Evolutionary conservation across 2,113 vertebrate species (phyloP).

Genomic region (Orientallactaga bullata): DNA sequence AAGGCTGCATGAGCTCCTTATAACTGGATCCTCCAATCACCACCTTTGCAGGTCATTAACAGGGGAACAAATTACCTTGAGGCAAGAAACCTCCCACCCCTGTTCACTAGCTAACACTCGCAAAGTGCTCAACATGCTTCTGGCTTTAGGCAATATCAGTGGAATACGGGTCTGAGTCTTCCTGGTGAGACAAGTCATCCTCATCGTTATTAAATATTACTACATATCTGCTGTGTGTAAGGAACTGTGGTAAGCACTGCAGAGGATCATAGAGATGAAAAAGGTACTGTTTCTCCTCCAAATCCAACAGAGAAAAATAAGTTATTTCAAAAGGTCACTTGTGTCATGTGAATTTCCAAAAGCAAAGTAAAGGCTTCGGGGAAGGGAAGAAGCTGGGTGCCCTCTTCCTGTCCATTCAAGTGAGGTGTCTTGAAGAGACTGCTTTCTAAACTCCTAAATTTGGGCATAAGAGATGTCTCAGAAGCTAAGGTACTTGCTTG

Average conservation of each 20-base stretch:
- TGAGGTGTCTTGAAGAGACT: not conserved
- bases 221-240: not conserved
- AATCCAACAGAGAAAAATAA: not conserved
- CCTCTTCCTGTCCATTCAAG: not conserved
- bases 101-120: not conserved
- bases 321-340: constrained; percentile 8
- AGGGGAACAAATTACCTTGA: not conserved
- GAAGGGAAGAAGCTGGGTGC: not conserved
- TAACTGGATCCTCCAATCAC: not conserved
- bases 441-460: not conserved
- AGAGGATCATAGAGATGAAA: not conserved
- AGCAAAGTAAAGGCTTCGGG: constrained; percentile 15
- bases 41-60: not conserved
- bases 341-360: not conserved
- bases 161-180: not conserved
- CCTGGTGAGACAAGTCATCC: not conserved
- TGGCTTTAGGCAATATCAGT: not conserved
- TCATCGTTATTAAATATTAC: not conserved
- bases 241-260: not conserved
- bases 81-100: not conserved
- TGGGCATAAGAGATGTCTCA: no score
- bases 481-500: no score
- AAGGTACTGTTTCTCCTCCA: not conserved
- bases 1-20: not conserved
- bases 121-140: not conserved